Conservation (phyloP, 2,888 invertebrate species). For the Agapetus fuscipes region DNA sequence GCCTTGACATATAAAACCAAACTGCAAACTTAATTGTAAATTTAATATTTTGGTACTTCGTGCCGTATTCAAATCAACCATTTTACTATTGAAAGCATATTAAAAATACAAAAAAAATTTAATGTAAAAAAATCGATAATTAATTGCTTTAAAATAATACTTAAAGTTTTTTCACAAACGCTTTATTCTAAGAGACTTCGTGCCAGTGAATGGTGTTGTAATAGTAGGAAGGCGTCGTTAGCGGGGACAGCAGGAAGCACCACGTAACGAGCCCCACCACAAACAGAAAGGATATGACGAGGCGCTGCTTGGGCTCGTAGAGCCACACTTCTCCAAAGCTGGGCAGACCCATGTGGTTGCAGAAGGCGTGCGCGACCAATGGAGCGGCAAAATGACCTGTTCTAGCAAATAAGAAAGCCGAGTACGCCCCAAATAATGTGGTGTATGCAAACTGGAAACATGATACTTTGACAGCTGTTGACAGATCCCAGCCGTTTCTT, state of each 20-base stretch:
- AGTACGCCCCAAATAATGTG: constrained; percentile 88
- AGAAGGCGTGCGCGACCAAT: constrained; percentile 84
- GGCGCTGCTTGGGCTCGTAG: constrained; percentile 42
- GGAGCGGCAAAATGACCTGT: constrained; percentile 90
- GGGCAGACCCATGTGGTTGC: constrained; percentile 96
- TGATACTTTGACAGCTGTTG: constrained; percentile 60
- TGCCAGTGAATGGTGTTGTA: constrained; percentile 52
- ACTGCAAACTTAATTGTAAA: too few species aligned
- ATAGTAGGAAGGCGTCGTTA: constrained; percentile 62
- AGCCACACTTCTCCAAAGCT: constrained; percentile 56
- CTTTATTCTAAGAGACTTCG: too few species aligned
- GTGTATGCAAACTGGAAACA: constrained; percentile 88
- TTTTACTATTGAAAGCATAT: too few species aligned
- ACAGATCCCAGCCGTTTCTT: constrained; percentile 57
- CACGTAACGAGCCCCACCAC: constrained; percentile 68
- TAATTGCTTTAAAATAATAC: too few species aligned
- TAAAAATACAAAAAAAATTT: too few species aligned
- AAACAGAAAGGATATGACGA: constrained; percentile 56
- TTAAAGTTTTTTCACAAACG: too few species aligned
- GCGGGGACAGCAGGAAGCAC: constrained; percentile 63
- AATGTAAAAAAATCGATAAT: too few species aligned
- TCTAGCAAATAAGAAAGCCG: constrained; percentile 81
- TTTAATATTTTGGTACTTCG: too few species aligned
- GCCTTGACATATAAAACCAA: too few species aligned
- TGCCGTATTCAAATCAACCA: too few species aligned